These are phyloP conservation scores for Gallinago paraguaiae DNA, from an alignment of 2,113 vertebrate genomes.

Conservation along the genomic window DNA sequence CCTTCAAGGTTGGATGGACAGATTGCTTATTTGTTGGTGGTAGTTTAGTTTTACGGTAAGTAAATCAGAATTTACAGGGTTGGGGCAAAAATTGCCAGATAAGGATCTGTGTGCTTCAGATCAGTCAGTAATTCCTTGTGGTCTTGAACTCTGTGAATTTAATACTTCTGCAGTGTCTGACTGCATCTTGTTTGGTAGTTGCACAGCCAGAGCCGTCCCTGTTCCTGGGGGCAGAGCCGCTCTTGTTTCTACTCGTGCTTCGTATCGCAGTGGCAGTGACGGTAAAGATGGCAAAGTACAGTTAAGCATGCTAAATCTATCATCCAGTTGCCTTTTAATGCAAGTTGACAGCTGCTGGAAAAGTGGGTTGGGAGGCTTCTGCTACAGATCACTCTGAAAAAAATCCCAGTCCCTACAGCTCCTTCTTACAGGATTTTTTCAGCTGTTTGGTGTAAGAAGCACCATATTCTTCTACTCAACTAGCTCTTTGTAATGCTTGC, in stretches of 20 bases:
- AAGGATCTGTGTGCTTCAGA: not conserved
- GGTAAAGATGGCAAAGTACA: not conserved
- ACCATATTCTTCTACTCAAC: not conserved
- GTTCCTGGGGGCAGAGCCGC: not conserved
- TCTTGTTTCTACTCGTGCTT: not conserved
- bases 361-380: not conserved
- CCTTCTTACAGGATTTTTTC: not conserved
- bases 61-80: not conserved
- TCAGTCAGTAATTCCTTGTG: not conserved
- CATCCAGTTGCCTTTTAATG: constrained; percentile 17
- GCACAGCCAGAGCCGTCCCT: not conserved
- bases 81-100: not conserved
- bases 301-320: not conserved
- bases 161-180: not conserved
- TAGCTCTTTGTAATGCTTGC: not conserved
- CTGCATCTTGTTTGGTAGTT: not conserved
- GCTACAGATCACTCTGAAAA: not conserved
- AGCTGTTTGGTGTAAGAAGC: not conserved
- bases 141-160: not conserved
- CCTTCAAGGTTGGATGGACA: not conserved
- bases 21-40: not conserved
- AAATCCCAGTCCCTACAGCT: not conserved
- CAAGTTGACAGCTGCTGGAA: constrained; percentile 15
- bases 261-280: not conserved
- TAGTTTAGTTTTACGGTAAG: not conserved